A percentile compares a stretch with the other conserved stretches of the same genome.
phyloP scores from a whole-genome alignment of 2,888 invertebrate species.

The Pyrrhosoma nymphula region DNA sequence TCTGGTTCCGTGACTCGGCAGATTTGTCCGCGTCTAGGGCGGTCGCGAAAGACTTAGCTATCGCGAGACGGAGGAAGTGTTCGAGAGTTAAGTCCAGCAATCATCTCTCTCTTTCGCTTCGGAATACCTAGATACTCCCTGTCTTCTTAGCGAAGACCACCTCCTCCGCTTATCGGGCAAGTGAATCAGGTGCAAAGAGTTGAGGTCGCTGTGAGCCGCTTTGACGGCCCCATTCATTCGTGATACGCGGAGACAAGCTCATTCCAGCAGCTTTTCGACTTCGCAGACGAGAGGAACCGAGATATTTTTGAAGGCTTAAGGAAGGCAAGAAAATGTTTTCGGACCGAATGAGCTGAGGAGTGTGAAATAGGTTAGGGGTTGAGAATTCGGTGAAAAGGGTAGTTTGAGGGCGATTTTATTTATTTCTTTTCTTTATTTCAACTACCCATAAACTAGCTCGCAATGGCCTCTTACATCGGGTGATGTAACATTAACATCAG shows the following conservation, averaged over 20 bases:
- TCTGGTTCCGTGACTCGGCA: background rate
- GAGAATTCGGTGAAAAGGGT: too few species aligned
- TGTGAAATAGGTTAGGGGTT: too few species aligned
- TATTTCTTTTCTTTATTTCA: too few species aligned
- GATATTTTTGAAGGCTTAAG: background rate
- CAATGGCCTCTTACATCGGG: too few species aligned
- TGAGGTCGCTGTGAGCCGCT: slow-evolving; percentile 3
- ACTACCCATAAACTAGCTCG: too few species aligned
- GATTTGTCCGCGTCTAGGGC: background rate
- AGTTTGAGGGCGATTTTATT: too few species aligned
- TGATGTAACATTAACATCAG: too few species aligned
- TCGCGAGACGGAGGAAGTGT: background rate
- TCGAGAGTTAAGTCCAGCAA: background rate
- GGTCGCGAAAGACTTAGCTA: background rate
- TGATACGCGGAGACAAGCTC: slow-evolving; percentile 15
- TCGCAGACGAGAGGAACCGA: background rate
- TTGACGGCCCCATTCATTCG: slow-evolving; percentile 38
- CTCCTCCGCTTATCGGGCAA: slow-evolving; percentile 29
- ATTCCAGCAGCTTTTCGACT: background rate
- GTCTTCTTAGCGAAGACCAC: too few species aligned
- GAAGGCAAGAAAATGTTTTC: too few species aligned
- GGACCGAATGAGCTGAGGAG: too few species aligned
- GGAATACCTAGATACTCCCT: too few species aligned
- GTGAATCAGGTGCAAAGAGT: slow-evolving; percentile 1
- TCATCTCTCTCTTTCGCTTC: background rate